A percentile compares a stretch with the other conserved stretches of the same genome.
Conservation (phyloP, 1,140 invertebrate species). For the Hyles vespertilio region DNA sequence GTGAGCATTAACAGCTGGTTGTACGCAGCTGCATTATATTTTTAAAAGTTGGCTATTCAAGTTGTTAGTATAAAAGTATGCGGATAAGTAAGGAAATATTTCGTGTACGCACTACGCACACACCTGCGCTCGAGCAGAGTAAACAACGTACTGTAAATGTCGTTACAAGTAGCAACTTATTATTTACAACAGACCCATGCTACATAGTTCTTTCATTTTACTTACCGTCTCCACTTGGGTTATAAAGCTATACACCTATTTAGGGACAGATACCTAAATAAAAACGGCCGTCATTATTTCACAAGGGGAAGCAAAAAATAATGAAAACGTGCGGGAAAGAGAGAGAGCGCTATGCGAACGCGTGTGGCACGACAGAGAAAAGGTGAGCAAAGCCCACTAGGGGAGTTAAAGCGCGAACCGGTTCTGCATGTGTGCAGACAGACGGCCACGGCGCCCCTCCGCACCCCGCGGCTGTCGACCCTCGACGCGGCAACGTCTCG, state of each 20-base stretch:
- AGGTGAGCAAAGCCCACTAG: constrained; percentile 56
- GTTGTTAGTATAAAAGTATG: too few species aligned
- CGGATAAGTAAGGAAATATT: too few species aligned
- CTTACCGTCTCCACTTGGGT: constrained; percentile 46
- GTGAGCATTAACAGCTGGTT: too few species aligned
- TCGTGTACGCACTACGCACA: too few species aligned
- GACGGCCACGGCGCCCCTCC: constrained; percentile 49
- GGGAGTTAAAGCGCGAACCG: constrained; percentile 69
- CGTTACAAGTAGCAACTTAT: constrained; percentile 8
- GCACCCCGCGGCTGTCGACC: constrained; percentile 63
- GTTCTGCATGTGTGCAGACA: constrained; percentile 75
- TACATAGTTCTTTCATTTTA: constrained; percentile 29
- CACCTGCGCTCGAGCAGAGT: too few species aligned
- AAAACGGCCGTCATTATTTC: constrained; percentile 69
- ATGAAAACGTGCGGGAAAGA: constrained; percentile 67
- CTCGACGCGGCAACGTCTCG: constrained; percentile 26
- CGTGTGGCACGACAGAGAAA: constrained; percentile 61
- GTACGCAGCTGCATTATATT: too few species aligned
- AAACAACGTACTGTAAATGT: too few species aligned
- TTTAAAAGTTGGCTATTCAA: too few species aligned
- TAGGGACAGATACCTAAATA: constrained; percentile 61
- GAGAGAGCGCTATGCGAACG: constrained; percentile 58
- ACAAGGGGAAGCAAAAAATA: constrained; percentile 74
- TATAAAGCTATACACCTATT: constrained; percentile 52
- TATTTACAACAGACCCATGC: constrained; percentile 36